These are phyloP conservation scores for Drosophila insularis DNA, from an alignment of 1,140 invertebrate species.

Conservation along the genomic window DNA sequence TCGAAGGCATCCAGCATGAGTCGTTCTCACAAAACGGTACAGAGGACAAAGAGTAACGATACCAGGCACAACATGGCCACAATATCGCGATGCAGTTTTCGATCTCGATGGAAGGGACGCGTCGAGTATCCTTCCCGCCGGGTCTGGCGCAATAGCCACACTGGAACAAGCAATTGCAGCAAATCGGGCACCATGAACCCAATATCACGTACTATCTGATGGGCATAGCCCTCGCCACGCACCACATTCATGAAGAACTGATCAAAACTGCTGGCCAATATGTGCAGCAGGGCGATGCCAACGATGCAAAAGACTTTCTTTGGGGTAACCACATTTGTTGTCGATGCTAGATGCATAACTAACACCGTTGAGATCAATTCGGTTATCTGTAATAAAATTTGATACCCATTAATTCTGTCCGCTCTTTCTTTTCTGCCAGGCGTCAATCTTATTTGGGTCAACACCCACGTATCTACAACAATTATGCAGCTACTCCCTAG, in stretches of 20 bases:
- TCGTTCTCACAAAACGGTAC: constrained; percentile 81
- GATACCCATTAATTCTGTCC: too few relatives aligned
- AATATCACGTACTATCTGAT: constrained; percentile 88
- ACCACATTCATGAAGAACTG: constrained; percentile 90
- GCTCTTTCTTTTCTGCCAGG: not conserved
- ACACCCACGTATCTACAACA: not conserved
- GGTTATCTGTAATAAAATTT: constrained; percentile 83
- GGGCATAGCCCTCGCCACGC: constrained; percentile 86
- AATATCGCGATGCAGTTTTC: constrained; percentile 76
- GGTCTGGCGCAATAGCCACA: constrained; percentile 82
- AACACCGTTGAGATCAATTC: constrained; percentile 88
- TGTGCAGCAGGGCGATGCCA: constrained; percentile 88
- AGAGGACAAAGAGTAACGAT: constrained; percentile 74
- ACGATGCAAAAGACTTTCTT: constrained; percentile 87
- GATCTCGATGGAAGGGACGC: constrained; percentile 73
- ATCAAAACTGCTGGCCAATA: constrained; percentile 88
- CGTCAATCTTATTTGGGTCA: not conserved
- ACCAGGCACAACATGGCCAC: constrained; percentile 80
- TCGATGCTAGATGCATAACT: constrained; percentile 85
- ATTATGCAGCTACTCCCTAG: not conserved
- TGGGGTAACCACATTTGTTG: constrained; percentile 84
- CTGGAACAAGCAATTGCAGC: constrained; percentile 86
- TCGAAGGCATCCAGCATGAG: constrained; percentile 69
- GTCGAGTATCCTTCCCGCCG: constrained; percentile 71
- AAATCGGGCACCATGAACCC: constrained; percentile 90